These are phyloP conservation scores for Platysteira castanea DNA, from an alignment of 2,113 vertebrate genomes.

Conservation along the genomic window DNA sequence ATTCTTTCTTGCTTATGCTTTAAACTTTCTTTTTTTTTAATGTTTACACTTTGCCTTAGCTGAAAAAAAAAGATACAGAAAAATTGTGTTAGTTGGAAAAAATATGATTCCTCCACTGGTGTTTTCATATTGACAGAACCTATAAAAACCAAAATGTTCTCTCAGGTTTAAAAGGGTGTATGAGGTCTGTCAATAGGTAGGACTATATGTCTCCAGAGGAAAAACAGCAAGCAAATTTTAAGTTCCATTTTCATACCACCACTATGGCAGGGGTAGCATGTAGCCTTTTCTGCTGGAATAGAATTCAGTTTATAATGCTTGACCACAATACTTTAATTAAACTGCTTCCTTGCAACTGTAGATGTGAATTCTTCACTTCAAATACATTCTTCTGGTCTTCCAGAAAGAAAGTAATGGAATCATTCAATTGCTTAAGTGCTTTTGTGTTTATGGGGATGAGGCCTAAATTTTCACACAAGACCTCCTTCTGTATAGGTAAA, in stretches of 20 bases:
- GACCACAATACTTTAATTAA: neutral
- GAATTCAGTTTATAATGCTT: neutral
- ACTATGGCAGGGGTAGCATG: neutral
- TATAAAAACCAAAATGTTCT: neutral
- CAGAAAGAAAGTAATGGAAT: neutral
- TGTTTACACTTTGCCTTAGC: neutral
- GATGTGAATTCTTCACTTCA: neutral
- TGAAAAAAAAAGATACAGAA: neutral
- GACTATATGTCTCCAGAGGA: neutral
- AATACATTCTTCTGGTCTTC: neutral
- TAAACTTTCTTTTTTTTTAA: neutral
- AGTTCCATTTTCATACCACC: neutral
- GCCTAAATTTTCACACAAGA: neutral
- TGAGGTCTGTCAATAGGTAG: neutral
- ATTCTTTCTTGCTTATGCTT: neutral
- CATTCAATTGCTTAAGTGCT: neutral
- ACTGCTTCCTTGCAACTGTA: neutral
- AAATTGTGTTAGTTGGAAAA: neutral
- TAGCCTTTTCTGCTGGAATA: neutral
- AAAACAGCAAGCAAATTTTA: neutral
- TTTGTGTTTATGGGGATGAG: neutral
- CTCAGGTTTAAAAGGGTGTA: neutral
- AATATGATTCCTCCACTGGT: neutral
- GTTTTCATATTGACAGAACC: neutral
- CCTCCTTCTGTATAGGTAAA: neutral